Percentiles rank a stretch among this genome's conserved stretches.
These are phyloP conservation scores for Etheostoma cragini DNA, from an alignment of 2,113 vertebrate species.

Conservation along the genomic window DNA sequence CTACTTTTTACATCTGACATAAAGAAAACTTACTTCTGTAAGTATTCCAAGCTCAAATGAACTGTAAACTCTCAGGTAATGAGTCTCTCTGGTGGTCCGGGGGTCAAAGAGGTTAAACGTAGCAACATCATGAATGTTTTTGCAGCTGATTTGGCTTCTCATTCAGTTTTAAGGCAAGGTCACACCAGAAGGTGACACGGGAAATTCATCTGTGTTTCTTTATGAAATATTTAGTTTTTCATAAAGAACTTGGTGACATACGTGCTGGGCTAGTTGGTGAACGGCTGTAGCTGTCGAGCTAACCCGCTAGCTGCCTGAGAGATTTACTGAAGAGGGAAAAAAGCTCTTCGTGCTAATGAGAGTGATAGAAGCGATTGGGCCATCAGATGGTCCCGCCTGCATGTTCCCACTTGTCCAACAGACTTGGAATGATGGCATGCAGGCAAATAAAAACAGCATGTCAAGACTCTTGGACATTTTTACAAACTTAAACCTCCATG, in stretches of 20 bases:
- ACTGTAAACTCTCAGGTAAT: constrained; percentile 3
- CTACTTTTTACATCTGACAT: neutral
- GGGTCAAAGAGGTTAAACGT: constrained; percentile 17
- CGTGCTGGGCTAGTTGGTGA: neutral
- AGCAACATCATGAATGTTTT: constrained; percentile 36
- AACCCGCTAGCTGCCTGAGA: neutral
- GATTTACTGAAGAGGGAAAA: neutral
- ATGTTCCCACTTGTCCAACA: neutral
- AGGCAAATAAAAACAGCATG: neutral
- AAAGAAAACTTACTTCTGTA: constrained; percentile 7
- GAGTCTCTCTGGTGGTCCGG: constrained; percentile 37
- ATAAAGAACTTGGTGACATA: neutral
- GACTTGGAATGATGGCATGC: no score
- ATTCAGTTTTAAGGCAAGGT: neutral
- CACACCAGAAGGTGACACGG: neutral
- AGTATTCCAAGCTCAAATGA: constrained; percentile 1
- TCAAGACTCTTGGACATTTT: no score
- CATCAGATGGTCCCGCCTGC: neutral
- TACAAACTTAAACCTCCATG: no score
- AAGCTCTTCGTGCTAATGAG: neutral
- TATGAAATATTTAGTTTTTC: neutral
- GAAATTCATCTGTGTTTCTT: neutral
- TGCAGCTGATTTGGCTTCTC: constrained; percentile 48
- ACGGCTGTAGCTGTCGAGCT: neutral
- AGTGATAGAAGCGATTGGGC: neutral